Base-by-base conservation (phyloP, 2,888 invertebrate genomes). In the Cryptus viduatorius region DNA sequence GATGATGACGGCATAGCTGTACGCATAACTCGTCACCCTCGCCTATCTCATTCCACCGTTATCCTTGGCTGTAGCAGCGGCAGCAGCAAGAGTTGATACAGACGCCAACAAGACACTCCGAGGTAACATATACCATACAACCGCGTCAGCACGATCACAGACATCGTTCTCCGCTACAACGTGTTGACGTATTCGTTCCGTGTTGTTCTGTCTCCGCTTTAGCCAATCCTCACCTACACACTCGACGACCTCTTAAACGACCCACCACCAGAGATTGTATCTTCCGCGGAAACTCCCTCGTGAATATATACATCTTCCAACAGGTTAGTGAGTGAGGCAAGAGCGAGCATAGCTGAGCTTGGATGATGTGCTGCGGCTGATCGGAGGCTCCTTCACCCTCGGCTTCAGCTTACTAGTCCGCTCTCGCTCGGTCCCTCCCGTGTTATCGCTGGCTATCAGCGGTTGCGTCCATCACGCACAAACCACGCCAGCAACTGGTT, bases 401-500 rank as follows among this genome's bases (percentile, higher is more conserved):
- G 42, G 53, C 42, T 61, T 24, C 19, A 16, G 46, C 24, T 68
- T 8, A 73, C 61, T 44, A 77, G 56, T 24, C 42, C 48, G 73
- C 65, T 37, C 79, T 83, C 65, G 14, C 71, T 67, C 56, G 59
- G 53, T 16, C 37, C 44, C 53, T 50, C 59, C 29, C 72, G 75
- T 71, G 79, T 84, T 86, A 86, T 86, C 82, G 64, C 61, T 65
- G 77, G 29, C 77, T 86, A 82, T 84, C 84, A 73, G 77, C 79
- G 79, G 79, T 64, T 76, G 77, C 68, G 77, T 82, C 65, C 82
- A 80, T 86, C 86, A 75, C 73, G 69, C 56, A 64, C 77, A 77
- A 86, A 84, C 84, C 80, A 64, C 79, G 37, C 65, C 79, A 84
- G 83, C 80, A 84, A 82, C 86, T 86, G 82, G 86, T 86, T 84